These are phyloP conservation scores for Cabera pusaria DNA, from an alignment of 2,888 invertebrate species.

Conservation along the genomic window DNA sequence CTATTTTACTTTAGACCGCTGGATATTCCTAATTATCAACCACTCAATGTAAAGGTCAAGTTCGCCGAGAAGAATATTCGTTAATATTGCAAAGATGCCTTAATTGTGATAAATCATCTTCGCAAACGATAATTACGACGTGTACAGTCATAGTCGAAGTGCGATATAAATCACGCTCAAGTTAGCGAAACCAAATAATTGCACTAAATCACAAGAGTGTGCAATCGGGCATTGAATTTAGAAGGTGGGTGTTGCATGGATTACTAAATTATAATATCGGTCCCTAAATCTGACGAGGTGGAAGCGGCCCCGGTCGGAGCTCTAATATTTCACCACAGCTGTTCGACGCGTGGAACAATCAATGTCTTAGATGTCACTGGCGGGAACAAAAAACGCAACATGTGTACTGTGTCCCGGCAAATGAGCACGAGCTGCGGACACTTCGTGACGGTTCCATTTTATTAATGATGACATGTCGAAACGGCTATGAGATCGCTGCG, in stretches of 20 bases:
- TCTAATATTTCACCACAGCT: conserved; percentile 68
- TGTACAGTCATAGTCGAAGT: conserved; percentile 40
- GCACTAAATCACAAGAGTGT: conserved; percentile 66
- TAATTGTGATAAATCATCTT: conserved; percentile 69
- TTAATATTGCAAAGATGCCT: conserved; percentile 53
- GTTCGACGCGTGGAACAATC: conserved; percentile 60
- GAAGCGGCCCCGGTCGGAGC: conserved; percentile 45
- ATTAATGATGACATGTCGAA: conserved; percentile 42
- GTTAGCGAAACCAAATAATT: conserved; percentile 66
- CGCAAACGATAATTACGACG: conserved; percentile 58
- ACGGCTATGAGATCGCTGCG: conserved; percentile 30
- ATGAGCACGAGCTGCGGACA: conserved; percentile 63
- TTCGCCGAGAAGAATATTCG: conserved; percentile 39
- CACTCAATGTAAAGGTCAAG: conserved; percentile 56
- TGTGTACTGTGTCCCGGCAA: conserved; percentile 47
- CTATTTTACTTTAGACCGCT: conserved; percentile 28
- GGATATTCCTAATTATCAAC: conserved; percentile 41
- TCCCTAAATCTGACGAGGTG: conserved; percentile 52
- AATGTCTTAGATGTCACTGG: conserved; percentile 63
- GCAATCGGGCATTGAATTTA: conserved; percentile 66
- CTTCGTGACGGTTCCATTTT: conserved; percentile 47
- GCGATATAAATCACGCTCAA: conserved; percentile 63
- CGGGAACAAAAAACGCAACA: conserved; percentile 62
- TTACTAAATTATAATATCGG: conserved; percentile 67
- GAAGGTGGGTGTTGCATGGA: conserved; percentile 66